Evolutionary conservation across 2,113 vertebrate species (phyloP).

Genomic region (Girardinichthys multiradiatus): DNA sequence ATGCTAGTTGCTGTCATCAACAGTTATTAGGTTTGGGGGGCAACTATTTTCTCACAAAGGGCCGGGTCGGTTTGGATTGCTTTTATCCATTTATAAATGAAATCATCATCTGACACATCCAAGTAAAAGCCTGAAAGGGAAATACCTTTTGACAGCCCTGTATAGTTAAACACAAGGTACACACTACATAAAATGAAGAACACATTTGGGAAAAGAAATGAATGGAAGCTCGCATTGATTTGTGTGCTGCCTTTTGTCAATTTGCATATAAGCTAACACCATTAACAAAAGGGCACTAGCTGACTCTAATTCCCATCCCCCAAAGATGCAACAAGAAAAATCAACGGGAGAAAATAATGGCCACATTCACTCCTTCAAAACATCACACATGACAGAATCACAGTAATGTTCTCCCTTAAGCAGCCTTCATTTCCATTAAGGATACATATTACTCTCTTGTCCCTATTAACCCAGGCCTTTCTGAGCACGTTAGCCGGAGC

Average conservation of each 20-base stretch:
- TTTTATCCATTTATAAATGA: not conserved
- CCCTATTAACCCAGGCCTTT: slow-evolving; percentile 63
- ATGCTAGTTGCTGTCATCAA: not conserved
- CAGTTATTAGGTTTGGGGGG: not conserved
- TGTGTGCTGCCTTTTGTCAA: slow-evolving; percentile 40
- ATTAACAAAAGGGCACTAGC: slow-evolving; percentile 53
- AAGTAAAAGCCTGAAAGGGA: not conserved
- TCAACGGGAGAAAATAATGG: slow-evolving; percentile 53
- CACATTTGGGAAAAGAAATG: not conserved
- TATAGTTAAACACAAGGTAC: not conserved
- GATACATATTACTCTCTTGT: slow-evolving; percentile 63
- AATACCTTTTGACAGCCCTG: not conserved
- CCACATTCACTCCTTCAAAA: slow-evolving; percentile 60
- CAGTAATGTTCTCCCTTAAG: slow-evolving; percentile 64
- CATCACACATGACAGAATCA: slow-evolving; percentile 66
- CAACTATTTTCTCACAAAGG: not conserved
- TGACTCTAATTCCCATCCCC: slow-evolving; percentile 49
- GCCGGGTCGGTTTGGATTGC: not conserved
- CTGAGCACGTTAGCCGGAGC: slow-evolving; percentile 40
- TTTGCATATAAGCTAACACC: slow-evolving; percentile 36
- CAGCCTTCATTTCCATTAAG: slow-evolving; percentile 69
- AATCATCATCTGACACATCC: not conserved
- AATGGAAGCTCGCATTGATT: slow-evolving; percentile 1
- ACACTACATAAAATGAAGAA: not conserved
- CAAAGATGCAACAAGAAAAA: slow-evolving; percentile 52